Base-by-base conservation (phyloP, 2,888 invertebrate species). In the Halocaridina rubra region DNA sequence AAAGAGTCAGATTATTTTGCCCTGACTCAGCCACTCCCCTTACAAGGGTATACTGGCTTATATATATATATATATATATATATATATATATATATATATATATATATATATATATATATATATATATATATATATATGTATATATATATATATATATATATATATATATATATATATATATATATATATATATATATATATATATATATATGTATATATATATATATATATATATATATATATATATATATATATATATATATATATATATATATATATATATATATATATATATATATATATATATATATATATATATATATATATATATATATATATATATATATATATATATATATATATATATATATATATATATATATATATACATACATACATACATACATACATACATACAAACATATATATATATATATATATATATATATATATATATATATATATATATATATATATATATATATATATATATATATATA, bases 41-140 rank as follows among this genome's bases (percentile, higher is more conserved):
- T n/a, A n/a, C n/a, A n/a, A n/a, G n/a, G n/a, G n/a, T n/a, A n/a
- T n/a, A n/a, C n/a, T n/a, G n/a, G n/a, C n/a, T n/a, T n/a, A 39
- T 39, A 39, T 39, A 39, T 39, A 3, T 32, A 71, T 32, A 71
- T 71, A 71, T 5, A 30, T 71, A 71, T 32, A 71, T 71, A 32
- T 30, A 71, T 71, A 71, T 71, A 71, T 71, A 71, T 32, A 32
- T 71, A 32, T 71, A 71, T 27, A 30, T 71, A 71, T 30, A 71
- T 32, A 71, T 71, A 71, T 71, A 71, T 30, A 71, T 32, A 71
- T 71, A 3, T 71, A 3, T 29, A 3, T 71, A 3, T 2, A 3
- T 1, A 3, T 71, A 3, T 1, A 3, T 30, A 3, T 1, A 3
- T 71, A 3, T 1, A 3, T 71, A 3, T 71, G 2, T 1, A 2